phyloP scores from a whole-genome alignment of 2,888 invertebrate genomes.

The Mythimna impura region DNA sequence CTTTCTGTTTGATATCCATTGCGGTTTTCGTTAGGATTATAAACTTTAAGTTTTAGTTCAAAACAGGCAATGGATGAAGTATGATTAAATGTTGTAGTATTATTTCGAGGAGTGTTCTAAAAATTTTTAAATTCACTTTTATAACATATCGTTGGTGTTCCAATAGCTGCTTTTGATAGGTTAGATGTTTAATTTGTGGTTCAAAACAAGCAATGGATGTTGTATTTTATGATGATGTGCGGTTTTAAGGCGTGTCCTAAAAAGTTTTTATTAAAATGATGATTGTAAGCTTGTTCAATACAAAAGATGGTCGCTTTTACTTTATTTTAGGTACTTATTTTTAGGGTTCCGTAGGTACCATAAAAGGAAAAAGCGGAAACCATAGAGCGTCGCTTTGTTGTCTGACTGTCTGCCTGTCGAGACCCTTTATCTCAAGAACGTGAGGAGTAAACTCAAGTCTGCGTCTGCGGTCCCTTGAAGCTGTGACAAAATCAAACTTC shows the following conservation, averaged over 20 bases:
- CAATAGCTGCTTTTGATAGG: not conserved
- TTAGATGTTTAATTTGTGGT: rapidly evolving
- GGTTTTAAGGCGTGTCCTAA: not conserved
- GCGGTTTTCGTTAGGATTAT: not conserved
- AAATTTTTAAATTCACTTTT: not conserved
- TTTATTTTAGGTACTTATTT: slow-evolving; percentile 2
- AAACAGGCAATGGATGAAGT: slow-evolving; percentile 17
- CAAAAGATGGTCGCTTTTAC: slow-evolving; percentile 48
- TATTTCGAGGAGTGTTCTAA: not conserved
- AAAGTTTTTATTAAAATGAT: slow-evolving; percentile 30
- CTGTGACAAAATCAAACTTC: no score
- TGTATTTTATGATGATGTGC: not conserved
- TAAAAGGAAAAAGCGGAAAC: no score
- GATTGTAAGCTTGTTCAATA: slow-evolving; percentile 38
- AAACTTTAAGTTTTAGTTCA: rapidly evolving
- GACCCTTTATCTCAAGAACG: no score
- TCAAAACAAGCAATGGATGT: slow-evolving; percentile 14
- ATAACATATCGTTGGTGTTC: no score
- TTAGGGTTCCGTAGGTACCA: no score
- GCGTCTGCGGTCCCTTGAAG: no score
- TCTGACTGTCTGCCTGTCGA: no score
- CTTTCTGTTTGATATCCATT: slow-evolving; percentile 2
- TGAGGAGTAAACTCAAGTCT: no score
- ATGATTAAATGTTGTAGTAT: not conserved
- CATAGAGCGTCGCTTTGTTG: no score